Conservation (phyloP, 1,140 invertebrate genomes). For the Mizuhopecten yessoensis region DNA sequence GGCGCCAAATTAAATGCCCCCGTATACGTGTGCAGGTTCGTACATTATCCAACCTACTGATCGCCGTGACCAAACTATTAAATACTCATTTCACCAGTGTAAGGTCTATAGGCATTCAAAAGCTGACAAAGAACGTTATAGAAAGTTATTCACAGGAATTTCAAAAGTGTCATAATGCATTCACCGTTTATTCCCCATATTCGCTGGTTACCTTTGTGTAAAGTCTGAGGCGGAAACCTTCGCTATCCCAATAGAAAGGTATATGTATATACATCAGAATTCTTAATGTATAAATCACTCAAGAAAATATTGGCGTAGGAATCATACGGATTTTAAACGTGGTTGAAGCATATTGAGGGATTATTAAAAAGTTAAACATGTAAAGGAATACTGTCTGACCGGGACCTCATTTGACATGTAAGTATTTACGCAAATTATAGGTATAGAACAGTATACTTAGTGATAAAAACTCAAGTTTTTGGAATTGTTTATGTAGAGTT, state of each 20-base stretch:
- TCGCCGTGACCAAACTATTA: neutral
- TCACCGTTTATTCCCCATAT: neutral
- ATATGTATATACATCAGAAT: neutral
- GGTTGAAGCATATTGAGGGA: neutral
- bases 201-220: neutral
- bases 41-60: neutral
- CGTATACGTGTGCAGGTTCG: neutral
- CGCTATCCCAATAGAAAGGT: neutral
- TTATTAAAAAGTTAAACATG: neutral
- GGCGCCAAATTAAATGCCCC: neutral
- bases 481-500: too few species aligned
- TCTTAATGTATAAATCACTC: neutral
- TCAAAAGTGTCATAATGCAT: slow-evolving; percentile 8
- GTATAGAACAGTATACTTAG: too few species aligned
- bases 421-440: neutral
- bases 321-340: neutral
- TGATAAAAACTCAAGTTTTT: too few species aligned
- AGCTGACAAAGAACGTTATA: neutral
- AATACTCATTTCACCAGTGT: neutral
- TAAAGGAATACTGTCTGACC: neutral
- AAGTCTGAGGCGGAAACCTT: neutral
- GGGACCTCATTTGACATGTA: neutral
- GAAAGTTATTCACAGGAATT: slow-evolving; percentile 19
- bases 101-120: neutral
- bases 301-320: slow-evolving; percentile 3